Base-by-base conservation (phyloP, 2,797 vertebrate genomes). In the Chloroceryle amazona region DNA sequence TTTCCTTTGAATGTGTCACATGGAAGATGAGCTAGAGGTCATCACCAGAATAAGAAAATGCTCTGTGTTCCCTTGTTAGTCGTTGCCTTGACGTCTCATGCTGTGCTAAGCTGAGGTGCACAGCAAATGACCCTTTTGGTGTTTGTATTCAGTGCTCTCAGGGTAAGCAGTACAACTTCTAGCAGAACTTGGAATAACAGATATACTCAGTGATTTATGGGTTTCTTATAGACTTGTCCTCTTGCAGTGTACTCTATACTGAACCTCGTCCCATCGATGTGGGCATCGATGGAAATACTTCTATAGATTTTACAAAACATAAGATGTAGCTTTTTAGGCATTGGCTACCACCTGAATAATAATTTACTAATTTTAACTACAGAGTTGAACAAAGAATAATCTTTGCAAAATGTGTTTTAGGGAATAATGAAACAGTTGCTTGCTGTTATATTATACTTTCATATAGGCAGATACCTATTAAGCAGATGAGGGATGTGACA, bases 101-200 rank as follows among this genome's bases (percentile, higher is more conserved):
- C 57, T 20, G 11, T 44, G 57, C 72, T 52, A 25, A 54, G 58
- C 7, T 23, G 44, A 82, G 55, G 8, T 35, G 14, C 14, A 3
- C 47, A 47, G 65, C 42, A 42, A n/a, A 31, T 26, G 42, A 12
- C 3, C 0, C 15, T 12, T 0, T 5, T 0, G 3, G 57, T 1
- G 0, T 42, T 52, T 49, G 31, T 21, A 8, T 52, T 52, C 52
- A 15, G 1, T 3, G 6, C 17, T 49, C 49, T 67, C 14, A 1
- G 22, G 19, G 25, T n/a, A n/a, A 80, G 41, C n/a, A 49, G 41
- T 22, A 10, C 18, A 18, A 29, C 28, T 58, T 86, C 66, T 68
- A 31, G 15, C 12, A 63, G 41, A 65, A 22, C 35, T 31, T 18
- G 28, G 35, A 47, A 10, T 46, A 19, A 41, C 31, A 62, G 46